Evolutionary conservation across 2,113 vertebrate species (phyloP).

Genomic region (Lethenteron camtschaticum): DNA sequence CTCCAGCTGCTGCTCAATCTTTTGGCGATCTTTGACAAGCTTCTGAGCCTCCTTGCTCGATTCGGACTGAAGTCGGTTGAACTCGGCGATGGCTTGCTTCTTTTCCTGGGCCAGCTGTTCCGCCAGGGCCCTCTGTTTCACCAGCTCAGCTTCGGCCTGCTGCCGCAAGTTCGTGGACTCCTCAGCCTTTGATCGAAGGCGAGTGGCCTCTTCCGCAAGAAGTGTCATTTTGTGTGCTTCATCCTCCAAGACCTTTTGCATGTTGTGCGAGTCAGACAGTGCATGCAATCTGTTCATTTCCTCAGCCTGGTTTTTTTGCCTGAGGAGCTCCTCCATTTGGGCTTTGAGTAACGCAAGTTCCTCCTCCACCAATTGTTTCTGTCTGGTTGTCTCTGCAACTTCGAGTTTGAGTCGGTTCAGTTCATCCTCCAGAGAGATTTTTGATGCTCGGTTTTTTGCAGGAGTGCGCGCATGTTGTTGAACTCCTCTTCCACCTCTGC

Average conservation of each 20-base stretch:
- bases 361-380: constrained; percentile 67
- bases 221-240: constrained; percentile 84
- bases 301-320: constrained; percentile 59
- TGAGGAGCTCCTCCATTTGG: constrained; percentile 85
- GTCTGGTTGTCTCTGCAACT: constrained; percentile 52
- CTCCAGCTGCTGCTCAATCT: constrained; percentile 56
- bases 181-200: constrained; percentile 60
- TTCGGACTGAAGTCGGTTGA: constrained; percentile 48
- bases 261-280: constrained; percentile 57
- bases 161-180: constrained; percentile 62
- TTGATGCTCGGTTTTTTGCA: background rate
- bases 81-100: constrained; percentile 86
- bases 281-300: constrained; percentile 44
- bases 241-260: constrained; percentile 48
- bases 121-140: constrained; percentile 45
- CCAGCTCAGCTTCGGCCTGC: constrained; percentile 61
- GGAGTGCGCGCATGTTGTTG: background rate
- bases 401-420: constrained; percentile 44
- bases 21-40: constrained; percentile 65
- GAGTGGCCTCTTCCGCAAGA: constrained; percentile 57
- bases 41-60: constrained; percentile 69
- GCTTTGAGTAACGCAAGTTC: constrained; percentile 69
- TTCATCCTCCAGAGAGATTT: background rate
- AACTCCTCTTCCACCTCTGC: background rate
- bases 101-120: constrained; percentile 93